Conservation (phyloP, 2,888 invertebrate genomes). For the Phrixothrix hirtus region DNA sequence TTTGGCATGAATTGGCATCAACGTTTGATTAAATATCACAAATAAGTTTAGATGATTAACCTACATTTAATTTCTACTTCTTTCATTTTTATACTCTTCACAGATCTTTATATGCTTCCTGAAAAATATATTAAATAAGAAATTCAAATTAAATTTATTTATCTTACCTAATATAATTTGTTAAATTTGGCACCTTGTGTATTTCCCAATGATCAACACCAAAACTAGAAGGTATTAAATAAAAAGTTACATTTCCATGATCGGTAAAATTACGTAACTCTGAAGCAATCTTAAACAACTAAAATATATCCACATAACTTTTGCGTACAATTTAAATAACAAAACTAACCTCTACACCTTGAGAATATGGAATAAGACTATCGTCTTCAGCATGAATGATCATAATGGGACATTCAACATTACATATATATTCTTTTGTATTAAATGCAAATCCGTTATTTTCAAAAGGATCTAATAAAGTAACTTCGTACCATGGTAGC, state of each 20-base stretch:
- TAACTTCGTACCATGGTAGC: conserved; percentile 48
- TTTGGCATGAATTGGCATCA: background rate
- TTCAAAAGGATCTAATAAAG: conserved; percentile 45
- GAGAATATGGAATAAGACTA: conserved; percentile 41
- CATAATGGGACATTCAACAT: conserved; percentile 50
- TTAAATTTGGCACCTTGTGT: background rate
- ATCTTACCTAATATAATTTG: background rate
- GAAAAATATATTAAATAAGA: background rate
- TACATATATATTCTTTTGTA: conserved; percentile 42
- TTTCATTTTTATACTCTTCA: background rate
- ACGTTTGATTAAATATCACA: background rate
- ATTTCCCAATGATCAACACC: background rate
- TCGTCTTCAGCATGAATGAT: conserved; percentile 50
- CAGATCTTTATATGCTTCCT: background rate
- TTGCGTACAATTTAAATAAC: background rate
- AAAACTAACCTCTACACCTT: conserved; percentile 43
- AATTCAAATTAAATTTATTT: background rate
- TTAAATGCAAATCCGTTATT: conserved; percentile 47
- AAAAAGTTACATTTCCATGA: background rate
- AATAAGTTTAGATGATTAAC: background rate
- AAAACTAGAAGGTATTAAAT: background rate
- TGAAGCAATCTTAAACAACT: background rate
- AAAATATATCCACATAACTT: background rate
- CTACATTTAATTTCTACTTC: background rate
- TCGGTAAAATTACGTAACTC: background rate